phyloP scores from a whole-genome alignment of 2,888 invertebrate species.

The Pristionchus fissidentatus region DNA sequence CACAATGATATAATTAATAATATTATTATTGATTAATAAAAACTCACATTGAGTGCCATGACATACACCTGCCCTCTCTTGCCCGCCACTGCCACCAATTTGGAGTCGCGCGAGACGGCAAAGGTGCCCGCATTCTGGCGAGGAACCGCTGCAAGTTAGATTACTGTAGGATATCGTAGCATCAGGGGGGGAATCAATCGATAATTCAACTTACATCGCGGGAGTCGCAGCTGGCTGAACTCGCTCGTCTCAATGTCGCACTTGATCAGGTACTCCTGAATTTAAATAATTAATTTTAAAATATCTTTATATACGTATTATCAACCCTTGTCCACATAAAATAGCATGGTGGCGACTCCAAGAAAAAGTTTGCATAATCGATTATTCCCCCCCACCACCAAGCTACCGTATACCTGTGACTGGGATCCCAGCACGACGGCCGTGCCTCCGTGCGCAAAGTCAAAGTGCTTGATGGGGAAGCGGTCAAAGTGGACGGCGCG shows the following conservation, averaged over 20 bases:
- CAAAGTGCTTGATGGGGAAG: conserved; percentile 42
- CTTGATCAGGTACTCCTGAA: conserved; percentile 43
- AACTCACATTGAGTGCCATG: conserved; percentile 35
- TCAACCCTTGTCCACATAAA: no score
- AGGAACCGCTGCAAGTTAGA: conserved; percentile 31
- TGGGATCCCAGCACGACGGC: conserved; percentile 10
- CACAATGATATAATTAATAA: no score
- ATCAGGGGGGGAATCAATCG: neutral
- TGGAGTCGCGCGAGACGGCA: conserved; percentile 42
- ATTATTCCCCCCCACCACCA: neutral
- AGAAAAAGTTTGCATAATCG: neutral
- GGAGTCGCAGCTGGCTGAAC: conserved; percentile 42
- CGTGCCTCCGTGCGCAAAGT: conserved; percentile 27
- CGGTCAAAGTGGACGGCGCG: conserved; percentile 11
- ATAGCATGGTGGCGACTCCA: no score
- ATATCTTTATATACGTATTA: no score
- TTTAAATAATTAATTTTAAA: neutral
- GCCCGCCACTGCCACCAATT: conserved; percentile 45
- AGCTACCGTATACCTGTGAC: neutral
- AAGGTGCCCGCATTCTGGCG: conserved; percentile 36
- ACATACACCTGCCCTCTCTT: conserved; percentile 41
- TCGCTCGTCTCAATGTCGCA: conserved; percentile 44
- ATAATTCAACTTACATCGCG: conserved; percentile 21
- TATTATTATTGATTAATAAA: no score
- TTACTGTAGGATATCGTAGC: neutral